Percentiles rank a stretch among this genome's conserved stretches.
Conservation (phyloP, 2,888 invertebrate species). For the Melanophora roralis region DNA sequence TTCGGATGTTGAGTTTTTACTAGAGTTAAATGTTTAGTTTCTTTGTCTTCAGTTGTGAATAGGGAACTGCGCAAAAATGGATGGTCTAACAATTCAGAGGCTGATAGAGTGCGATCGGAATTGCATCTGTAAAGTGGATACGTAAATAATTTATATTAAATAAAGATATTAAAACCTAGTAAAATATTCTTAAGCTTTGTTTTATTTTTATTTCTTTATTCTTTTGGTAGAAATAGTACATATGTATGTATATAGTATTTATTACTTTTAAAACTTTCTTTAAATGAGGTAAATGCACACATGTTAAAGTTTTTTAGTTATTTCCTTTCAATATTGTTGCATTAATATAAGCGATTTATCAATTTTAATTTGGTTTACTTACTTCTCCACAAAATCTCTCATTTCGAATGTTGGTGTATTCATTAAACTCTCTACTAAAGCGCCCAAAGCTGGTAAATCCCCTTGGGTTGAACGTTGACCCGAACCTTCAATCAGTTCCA, state of each 20-base stretch:
- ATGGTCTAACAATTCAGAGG: slow-evolving; percentile 87
- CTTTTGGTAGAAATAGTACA: too few relatives aligned
- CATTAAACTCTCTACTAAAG: slow-evolving; percentile 74
- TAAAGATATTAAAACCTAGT: too few relatives aligned
- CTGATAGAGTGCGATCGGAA: slow-evolving; percentile 81
- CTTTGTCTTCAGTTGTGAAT: slow-evolving; percentile 72
- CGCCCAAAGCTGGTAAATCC: slow-evolving; percentile 76
- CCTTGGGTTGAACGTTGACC: slow-evolving; percentile 72
- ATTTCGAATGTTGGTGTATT: slow-evolving; percentile 74
- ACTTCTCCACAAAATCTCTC: slow-evolving; percentile 77
- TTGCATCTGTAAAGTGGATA: slow-evolving; percentile 69
- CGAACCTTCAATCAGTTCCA: slow-evolving; percentile 72
- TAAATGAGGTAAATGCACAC: too few relatives aligned
- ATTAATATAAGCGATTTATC: too few relatives aligned
- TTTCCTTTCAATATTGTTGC: not conserved
- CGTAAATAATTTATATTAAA: not conserved
- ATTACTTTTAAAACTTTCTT: too few relatives aligned
- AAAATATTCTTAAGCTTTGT: too few relatives aligned
- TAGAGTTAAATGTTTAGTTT: slow-evolving; percentile 54
- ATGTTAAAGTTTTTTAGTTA: too few relatives aligned
- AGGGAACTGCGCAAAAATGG: slow-evolving; percentile 81
- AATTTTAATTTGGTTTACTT: slow-evolving; percentile 11
- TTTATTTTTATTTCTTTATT: too few relatives aligned
- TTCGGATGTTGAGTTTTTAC: slow-evolving; percentile 35
- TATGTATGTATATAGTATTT: too few relatives aligned